Evolutionary conservation across 2,888 invertebrate genomes (phyloP).

Genomic region (Ennomos quercinarius): DNA sequence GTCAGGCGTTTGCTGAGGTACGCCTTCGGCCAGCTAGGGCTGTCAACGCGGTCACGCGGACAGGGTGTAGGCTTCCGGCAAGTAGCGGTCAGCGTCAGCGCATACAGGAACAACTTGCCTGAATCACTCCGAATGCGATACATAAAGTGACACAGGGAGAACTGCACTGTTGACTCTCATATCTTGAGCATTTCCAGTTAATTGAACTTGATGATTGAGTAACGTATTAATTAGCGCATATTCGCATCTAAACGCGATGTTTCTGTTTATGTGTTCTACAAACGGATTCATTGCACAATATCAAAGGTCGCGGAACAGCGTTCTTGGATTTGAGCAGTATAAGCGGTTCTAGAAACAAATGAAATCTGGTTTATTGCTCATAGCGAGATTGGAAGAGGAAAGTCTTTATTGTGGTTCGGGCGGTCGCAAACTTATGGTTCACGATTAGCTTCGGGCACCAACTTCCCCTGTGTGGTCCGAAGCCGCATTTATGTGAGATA

Average conservation of each 20-base stretch:
- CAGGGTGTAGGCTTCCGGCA: constrained; percentile 62
- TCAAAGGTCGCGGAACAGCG: constrained; percentile 43
- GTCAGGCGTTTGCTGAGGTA: constrained; percentile 45
- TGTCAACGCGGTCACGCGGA: constrained; percentile 53
- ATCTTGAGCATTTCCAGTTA: constrained; percentile 2
- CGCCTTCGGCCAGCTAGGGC: constrained; percentile 53
- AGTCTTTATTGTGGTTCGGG: constrained; percentile 67
- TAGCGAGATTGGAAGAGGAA: constrained; percentile 67
- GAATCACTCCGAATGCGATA: constrained; percentile 49
- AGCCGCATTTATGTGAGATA: constrained; percentile 52
- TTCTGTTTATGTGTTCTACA: constrained; percentile 9
- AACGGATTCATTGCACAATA: constrained; percentile 24
- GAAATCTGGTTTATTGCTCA: constrained; percentile 66
- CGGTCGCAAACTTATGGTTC: constrained; percentile 67
- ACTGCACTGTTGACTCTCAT: constrained; percentile 32
- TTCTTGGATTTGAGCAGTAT: constrained; percentile 44
- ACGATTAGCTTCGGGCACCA: constrained; percentile 74
- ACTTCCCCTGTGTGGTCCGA: constrained; percentile 72
- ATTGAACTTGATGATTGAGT: constrained; percentile 7
- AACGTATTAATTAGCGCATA: constrained; percentile 11
- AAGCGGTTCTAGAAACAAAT: constrained; percentile 62
- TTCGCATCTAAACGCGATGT: background rate
- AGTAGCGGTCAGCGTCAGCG: constrained; percentile 47
- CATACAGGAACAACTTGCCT: constrained; percentile 38
- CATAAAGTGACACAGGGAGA: constrained; percentile 42